phyloP scores from a whole-genome alignment of 2,113 vertebrate species.

The Alosa alosa region DNA sequence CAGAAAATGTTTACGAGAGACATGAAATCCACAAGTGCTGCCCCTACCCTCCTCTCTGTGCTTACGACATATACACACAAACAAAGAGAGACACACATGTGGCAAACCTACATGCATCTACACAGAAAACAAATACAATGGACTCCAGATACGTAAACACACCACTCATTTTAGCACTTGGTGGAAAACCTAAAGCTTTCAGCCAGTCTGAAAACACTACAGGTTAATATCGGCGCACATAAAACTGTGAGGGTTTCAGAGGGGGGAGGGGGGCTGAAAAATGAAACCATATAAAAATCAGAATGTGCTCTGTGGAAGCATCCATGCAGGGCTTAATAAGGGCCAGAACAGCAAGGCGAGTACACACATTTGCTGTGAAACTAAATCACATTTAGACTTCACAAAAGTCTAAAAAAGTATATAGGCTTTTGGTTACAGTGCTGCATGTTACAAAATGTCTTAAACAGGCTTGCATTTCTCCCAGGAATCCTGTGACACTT shows the following conservation, averaged over 20 bases:
- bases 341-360: slow-evolving; percentile 50
- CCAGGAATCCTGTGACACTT: not conserved
- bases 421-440: not conserved
- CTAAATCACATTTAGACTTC: slow-evolving; percentile 11
- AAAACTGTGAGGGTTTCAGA: slow-evolving; percentile 27
- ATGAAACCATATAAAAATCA: slow-evolving; percentile 51
- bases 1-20: slow-evolving; percentile 75
- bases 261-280: slow-evolving; percentile 36
- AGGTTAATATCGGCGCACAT: slow-evolving; percentile 39
- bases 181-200: slow-evolving; percentile 24
- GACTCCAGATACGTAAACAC: not conserved
- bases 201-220: slow-evolving; percentile 24
- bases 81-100: not conserved
- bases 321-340: slow-evolving; percentile 59
- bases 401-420: slow-evolving; percentile 1
- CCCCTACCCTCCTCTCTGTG: slow-evolving; percentile 51
- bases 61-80: slow-evolving; percentile 10
- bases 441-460: not conserved
- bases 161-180: slow-evolving; percentile 5
- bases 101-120: not conserved
- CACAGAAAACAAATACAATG: slow-evolving; percentile 1
- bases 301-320: slow-evolving; percentile 42
- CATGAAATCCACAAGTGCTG: slow-evolving; percentile 61
- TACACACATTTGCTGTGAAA: slow-evolving; percentile 31
- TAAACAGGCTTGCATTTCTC: not conserved